phyloP scores from a whole-genome alignment of 2,797 vertebrate genomes.

The Iguana delicatissima region DNA sequence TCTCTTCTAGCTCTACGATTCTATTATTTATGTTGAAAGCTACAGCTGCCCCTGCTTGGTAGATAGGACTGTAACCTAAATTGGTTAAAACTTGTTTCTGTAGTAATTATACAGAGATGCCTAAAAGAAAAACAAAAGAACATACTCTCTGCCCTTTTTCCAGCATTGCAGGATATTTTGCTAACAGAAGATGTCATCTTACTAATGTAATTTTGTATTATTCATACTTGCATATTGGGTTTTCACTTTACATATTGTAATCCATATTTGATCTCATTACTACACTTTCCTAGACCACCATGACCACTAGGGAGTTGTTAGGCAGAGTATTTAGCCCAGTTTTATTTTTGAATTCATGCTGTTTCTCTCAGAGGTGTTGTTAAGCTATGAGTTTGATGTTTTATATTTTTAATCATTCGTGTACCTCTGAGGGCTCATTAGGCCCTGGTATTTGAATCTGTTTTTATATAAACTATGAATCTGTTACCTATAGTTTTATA shows the following conservation, averaged over 20 bases:
- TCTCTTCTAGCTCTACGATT: too few relatives aligned
- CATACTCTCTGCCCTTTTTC: neutral
- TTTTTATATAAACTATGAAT: constrained; percentile 15
- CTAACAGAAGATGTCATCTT: constrained; percentile 49
- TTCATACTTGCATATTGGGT: constrained; percentile 62
- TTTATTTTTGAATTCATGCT: constrained; percentile 67
- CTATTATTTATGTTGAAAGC: neutral
- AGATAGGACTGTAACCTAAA: neutral
- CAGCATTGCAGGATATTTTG: constrained; percentile 36
- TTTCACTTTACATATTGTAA: constrained; percentile 66
- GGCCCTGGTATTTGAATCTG: constrained; percentile 35
- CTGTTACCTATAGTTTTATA: neutral
- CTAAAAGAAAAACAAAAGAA: constrained; percentile 2
- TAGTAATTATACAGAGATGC: constrained; percentile 3
- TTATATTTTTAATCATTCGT: constrained; percentile 62
- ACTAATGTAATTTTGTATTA: constrained; percentile 64
- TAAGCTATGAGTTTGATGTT: constrained; percentile 63
- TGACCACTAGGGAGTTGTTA: constrained; percentile 57
- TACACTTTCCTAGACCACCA: constrained; percentile 55
- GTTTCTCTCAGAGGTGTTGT: constrained; percentile 48
- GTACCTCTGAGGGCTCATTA: constrained; percentile 53
- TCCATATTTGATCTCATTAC: constrained; percentile 68
- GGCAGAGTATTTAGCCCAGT: constrained; percentile 59
- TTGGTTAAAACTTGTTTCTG: neutral
- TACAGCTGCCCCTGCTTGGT: neutral